phyloP scores from a whole-genome alignment of 2,797 vertebrate species.

The Halcyon chelicuti region DNA sequence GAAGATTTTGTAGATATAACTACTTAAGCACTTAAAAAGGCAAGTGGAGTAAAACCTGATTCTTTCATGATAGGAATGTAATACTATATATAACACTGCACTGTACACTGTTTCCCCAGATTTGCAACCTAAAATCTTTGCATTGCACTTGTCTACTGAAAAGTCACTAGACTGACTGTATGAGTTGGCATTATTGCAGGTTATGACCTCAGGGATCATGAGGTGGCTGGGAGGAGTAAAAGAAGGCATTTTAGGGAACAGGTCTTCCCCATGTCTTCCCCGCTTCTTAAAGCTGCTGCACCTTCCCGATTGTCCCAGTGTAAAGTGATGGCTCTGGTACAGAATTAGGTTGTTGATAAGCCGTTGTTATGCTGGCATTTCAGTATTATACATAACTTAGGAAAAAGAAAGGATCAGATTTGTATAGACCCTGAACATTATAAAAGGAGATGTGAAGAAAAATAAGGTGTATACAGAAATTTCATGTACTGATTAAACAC shows the following conservation, averaged over 20 bases:
- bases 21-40: neutral
- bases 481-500: neutral
- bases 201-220: neutral
- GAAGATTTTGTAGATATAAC: neutral
- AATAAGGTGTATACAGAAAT: neutral
- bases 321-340: neutral
- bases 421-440: neutral
- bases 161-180: neutral
- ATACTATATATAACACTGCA: neutral
- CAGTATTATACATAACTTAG: neutral
- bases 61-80: neutral
- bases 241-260: neutral
- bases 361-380: neutral
- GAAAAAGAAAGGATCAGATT: neutral
- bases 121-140: neutral
- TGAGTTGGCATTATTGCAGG: neutral
- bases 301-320: neutral
- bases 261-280: neutral
- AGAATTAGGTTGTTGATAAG: neutral
- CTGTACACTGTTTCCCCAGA: accelerated
- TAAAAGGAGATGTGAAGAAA: neutral
- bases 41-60: neutral
- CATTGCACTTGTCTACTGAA: neutral
- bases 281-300: neutral
- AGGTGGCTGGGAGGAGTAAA: neutral